Evolutionary conservation across 2,113 vertebrate genomes (phyloP), one percentile per base, ranked within the genome.

Genomic region (Thamnophis sirtalis): DNA sequence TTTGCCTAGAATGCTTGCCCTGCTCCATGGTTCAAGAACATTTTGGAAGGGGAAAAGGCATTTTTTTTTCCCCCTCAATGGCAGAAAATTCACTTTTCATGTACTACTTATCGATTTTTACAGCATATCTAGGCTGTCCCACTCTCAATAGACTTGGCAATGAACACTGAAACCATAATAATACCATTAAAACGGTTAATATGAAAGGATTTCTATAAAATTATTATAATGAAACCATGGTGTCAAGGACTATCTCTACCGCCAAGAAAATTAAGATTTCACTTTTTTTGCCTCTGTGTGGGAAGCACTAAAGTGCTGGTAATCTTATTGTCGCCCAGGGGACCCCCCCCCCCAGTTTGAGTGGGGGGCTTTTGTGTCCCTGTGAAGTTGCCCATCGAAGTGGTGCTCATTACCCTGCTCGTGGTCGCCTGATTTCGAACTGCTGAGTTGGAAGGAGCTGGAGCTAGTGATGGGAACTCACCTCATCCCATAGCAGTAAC

Each of bases 231-330:
- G 19, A 28, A 80, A 33, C 17, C 4, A 73, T 19, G 0, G 63
- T 43, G 33, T 43, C 73, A 68, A 68, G 63, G 28, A 17, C 63
- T 68, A 33, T 2, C 28, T 33, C n/a, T 80, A 43, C 7, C 1
- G 17, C 17, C 73, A 80, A 80, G 73, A 21, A 80, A 43, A 43
- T 5, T 43, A 68, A 68, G 11, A 33, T 33, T 68, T 1, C 24
- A 26, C 24, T 60, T 15, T 28, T 7, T 2, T 1, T 1, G 26
- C 26, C 0, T 9, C 3, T n/a, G 11, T n/a, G 10, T n/a, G 1
- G 1, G 56, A 58, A 58, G 56, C 21, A 58, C 22, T 22, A 58
- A 24, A 24, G 55, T 56, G 55, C 55, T 56, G 3, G 3, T 60
- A 26, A 60, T 60, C 24, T 60, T 60, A 60, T 58, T 24, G 24